These are phyloP conservation scores for Macrotus californicus DNA, from an alignment of 2,113 vertebrate genomes.

Conservation along the genomic window DNA sequence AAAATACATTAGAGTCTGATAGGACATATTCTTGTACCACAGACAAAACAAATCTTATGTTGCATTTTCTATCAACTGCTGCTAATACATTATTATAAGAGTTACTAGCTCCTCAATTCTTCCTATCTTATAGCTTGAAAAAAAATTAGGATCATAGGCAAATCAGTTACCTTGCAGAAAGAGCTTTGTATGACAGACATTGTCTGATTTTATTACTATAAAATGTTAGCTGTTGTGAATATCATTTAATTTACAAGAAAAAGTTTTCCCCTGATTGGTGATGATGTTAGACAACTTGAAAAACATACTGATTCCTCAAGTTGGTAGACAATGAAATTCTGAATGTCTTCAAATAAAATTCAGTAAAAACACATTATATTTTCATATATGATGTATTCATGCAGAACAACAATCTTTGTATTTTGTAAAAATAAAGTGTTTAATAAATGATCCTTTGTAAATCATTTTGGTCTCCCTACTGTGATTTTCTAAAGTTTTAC, in stretches of 20 bases:
- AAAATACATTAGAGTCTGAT: slow-evolving; percentile 76
- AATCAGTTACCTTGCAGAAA: slow-evolving; percentile 76
- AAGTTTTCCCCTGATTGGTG: slow-evolving; percentile 47
- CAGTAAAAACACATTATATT: slow-evolving; percentile 71
- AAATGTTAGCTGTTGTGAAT: slow-evolving; percentile 59
- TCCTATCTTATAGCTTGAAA: slow-evolving; percentile 80
- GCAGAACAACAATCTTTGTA: slow-evolving; percentile 82
- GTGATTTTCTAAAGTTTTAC: slow-evolving; percentile 65
- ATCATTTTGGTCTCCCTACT: slow-evolving; percentile 68
- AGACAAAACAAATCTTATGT: slow-evolving; percentile 88
- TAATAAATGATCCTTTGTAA: slow-evolving; percentile 87
- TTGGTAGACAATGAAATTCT: slow-evolving; percentile 63
- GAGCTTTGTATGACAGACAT: slow-evolving; percentile 61
- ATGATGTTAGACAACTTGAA: slow-evolving; percentile 61
- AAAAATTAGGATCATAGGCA: slow-evolving; percentile 77
- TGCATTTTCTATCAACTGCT: slow-evolving; percentile 87
- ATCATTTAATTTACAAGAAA: slow-evolving; percentile 63
- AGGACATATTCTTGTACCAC: slow-evolving; percentile 80
- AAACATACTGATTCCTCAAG: slow-evolving; percentile 58
- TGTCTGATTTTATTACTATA: slow-evolving; percentile 66
- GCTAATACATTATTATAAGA: slow-evolving; percentile 84
- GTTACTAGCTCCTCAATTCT: slow-evolving; percentile 81
- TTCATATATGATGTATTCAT: slow-evolving; percentile 80
- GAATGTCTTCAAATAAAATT: slow-evolving; percentile 70
- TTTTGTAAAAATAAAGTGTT: slow-evolving; percentile 83